These are phyloP conservation scores for Gila robusta DNA, from an alignment of 2,797 vertebrate species.

Conservation along the genomic window DNA sequence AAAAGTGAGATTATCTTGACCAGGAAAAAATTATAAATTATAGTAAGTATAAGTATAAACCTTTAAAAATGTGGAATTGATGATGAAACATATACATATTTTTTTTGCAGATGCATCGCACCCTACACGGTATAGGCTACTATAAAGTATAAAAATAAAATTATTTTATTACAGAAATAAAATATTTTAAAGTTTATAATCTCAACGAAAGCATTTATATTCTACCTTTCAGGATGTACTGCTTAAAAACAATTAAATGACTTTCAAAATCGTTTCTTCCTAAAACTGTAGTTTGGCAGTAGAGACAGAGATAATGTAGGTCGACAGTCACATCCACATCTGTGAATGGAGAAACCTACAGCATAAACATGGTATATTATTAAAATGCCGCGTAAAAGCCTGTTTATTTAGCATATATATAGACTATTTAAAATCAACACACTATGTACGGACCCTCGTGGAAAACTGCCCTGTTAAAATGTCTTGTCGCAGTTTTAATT, in stretches of 20 bases:
- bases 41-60: neutral
- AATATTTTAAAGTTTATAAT: neutral
- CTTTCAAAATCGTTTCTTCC: neutral
- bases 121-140: neutral
- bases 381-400: neutral
- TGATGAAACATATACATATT: neutral
- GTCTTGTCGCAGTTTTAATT: neutral
- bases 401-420: too few relatives aligned
- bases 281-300: constrained; percentile 8
- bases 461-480: constrained; percentile 7
- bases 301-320: neutral
- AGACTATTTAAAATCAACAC: neutral
- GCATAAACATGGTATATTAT: neutral
- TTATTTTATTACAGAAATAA: neutral
- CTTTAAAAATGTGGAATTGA: neutral
- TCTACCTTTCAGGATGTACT: neutral
- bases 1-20: neutral
- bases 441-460: constrained; percentile 2
- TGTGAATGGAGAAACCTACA: neutral
- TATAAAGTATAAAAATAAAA: neutral
- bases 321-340: constrained; percentile 12
- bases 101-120: neutral
- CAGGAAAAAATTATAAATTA: neutral
- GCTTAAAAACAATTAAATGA: neutral
- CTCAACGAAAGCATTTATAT: neutral